phyloP scores from a whole-genome alignment of 2,113 vertebrate genomes.

The Phylloscopus trochiloides region DNA sequence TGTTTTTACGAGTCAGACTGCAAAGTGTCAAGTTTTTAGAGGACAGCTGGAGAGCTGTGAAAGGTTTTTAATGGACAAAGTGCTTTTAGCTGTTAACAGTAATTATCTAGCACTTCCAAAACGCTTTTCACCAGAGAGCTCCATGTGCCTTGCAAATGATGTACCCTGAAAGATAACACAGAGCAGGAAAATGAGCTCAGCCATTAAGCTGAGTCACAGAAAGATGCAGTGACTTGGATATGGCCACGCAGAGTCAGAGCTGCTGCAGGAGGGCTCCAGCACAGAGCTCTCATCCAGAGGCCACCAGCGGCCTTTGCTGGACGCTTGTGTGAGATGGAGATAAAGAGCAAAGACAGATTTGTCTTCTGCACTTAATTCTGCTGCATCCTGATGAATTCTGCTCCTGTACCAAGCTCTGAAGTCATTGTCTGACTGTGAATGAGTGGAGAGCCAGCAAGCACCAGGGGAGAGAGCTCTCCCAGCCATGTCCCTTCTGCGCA shows the following conservation, averaged over 20 bases:
- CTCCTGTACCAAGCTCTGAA: neutral
- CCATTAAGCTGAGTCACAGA: constrained; percentile 9
- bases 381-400: neutral
- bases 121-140: neutral
- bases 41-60: neutral
- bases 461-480: neutral
- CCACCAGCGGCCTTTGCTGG: neutral
- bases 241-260: neutral
- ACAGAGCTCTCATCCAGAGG: neutral
- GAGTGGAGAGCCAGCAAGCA: rapidly evolving
- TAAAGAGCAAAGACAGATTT: neutral
- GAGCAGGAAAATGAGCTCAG: constrained; percentile 2
- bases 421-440: neutral
- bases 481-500: neutral
- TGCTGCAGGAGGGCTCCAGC: neutral
- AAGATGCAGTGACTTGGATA: neutral
- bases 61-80: constrained; percentile 22
- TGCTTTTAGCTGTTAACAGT: constrained; percentile 24
- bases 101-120: constrained; percentile 35
- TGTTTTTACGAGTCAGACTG: neutral
- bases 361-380: neutral
- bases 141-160: neutral
- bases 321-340: neutral
- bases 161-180: neutral
- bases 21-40: neutral